These are phyloP conservation scores for Sparidentex hasta DNA, from an alignment of 2,797 vertebrate genomes.

Conservation along the genomic window DNA sequence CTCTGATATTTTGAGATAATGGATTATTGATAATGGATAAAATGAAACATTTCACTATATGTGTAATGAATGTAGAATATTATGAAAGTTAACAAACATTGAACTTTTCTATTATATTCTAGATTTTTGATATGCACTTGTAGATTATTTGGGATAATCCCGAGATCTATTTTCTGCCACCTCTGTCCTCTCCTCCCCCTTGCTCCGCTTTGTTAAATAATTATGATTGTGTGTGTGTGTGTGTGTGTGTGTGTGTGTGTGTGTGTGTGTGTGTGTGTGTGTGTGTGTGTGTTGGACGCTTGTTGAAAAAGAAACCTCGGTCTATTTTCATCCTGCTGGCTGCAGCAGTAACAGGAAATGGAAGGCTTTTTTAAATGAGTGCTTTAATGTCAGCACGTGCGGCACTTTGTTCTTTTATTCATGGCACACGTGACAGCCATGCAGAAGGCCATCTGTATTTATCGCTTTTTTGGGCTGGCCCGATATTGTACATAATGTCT, in stretches of 20 bases:
- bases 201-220: constrained; percentile 47
- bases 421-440: constrained; percentile 54
- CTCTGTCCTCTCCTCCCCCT: constrained; percentile 1
- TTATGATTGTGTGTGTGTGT: constrained; percentile 18
- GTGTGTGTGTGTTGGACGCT: constrained; percentile 39
- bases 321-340: constrained; percentile 66
- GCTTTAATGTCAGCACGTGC: constrained; percentile 72
- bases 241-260: constrained; percentile 21
- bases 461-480: constrained; percentile 25
- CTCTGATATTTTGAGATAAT: too few species aligned
- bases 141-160: constrained; percentile 37
- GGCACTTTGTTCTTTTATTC: constrained; percentile 78
- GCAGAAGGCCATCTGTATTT: constrained; percentile 53
- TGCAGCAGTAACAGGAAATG: constrained; percentile 71
- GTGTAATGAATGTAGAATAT: too few species aligned
- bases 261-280: constrained; percentile 23
- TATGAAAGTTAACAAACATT: too few species aligned
- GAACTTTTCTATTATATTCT: too few species aligned
- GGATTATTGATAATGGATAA: too few species aligned
- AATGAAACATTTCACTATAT: too few species aligned
- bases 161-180: neutral
- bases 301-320: constrained; percentile 44
- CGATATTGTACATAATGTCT: constrained; percentile 18
- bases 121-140: too few species aligned
- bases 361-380: constrained; percentile 46